Evolutionary conservation across 2,797 vertebrate genomes (phyloP), one percentile per base, ranked within the genome.

Genomic region (Naso thynnoides): DNA sequence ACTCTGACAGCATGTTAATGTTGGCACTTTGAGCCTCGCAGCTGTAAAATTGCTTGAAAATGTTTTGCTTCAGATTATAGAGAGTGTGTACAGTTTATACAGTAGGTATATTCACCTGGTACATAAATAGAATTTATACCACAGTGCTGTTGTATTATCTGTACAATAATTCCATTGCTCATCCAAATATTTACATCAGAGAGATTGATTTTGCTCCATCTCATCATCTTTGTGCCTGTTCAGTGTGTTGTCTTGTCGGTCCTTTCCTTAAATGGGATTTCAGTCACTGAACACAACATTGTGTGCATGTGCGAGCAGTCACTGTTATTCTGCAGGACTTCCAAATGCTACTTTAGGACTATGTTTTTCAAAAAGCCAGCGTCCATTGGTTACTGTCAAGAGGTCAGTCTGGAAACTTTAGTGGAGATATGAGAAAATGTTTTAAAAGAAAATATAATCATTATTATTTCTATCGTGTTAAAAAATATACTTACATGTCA

Each of bases 151-250:
- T 31, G 2, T 27, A 21, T 52, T n/a, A 78, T 78, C 59, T 52
- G 33, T 49, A 70, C 78, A 61, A 39, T 58, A 4, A 81, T 76
- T 31, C 48, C 21, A 60, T 54, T 68, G 23, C 57, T 71, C 45
- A 33, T n/a, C 14, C 9, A 0, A 57, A 57, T 38, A 62, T 9
- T 61, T 33, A 39, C 6, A 14, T 56, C 19, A 31, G 52, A 62
- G 36, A 54, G 26, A 27, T 58, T 2, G 1, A 29, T 41, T 38
- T 31, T 26, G 9, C 42, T 48, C 29, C n/a, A 10, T 47, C 15
- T 29, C 52, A 53, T 63, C 16, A 21, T 19, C 10, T 53, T 58
- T 39, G 50, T 0, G 0, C 24, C 42, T 23, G 9, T 50, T 33
- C 21, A 38, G 36, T 15, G 11, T 14, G 31, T 3, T n/a, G 24